Conservation (phyloP, 1,140 invertebrate species). For the Branchinecta lindahli region DNA sequence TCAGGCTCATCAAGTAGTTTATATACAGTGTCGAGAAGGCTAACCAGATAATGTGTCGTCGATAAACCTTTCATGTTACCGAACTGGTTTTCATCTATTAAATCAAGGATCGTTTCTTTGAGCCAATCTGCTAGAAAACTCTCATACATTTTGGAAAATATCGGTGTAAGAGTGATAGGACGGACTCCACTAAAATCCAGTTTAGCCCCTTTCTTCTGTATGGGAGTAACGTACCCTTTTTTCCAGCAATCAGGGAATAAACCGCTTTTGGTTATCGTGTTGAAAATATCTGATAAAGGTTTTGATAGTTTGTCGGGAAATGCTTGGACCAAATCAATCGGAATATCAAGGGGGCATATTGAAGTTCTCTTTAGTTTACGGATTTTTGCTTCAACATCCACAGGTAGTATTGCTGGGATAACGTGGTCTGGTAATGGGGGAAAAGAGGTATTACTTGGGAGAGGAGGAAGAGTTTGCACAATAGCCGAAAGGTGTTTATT, state of each 20-base stretch:
- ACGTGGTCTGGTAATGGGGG: background rate
- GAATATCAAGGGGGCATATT: constrained; percentile 8
- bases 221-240: constrained; percentile 3
- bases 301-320: constrained; percentile 4
- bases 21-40: constrained; percentile 3
- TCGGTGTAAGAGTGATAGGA: background rate
- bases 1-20: constrained; percentile 2
- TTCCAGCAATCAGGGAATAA: constrained; percentile 1
- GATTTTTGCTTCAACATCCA: constrained; percentile 3
- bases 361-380: constrained; percentile 6
- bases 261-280: constrained; percentile 1
- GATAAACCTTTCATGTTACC: constrained; percentile 8
- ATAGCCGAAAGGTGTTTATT: constrained; percentile 6
- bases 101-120: background rate
- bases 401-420: constrained; percentile 3
- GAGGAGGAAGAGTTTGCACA: background rate
- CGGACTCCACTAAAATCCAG: background rate
- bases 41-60: constrained; percentile 6
- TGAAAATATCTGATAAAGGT: background rate
- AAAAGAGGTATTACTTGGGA: background rate
- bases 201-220: constrained; percentile 2
- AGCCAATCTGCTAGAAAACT: background rate
- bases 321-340: background rate
- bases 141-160: constrained; percentile 6
- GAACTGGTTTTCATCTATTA: background rate